Conservation (phyloP, 2,888 invertebrate species). For the Tachina grossa region DNA sequence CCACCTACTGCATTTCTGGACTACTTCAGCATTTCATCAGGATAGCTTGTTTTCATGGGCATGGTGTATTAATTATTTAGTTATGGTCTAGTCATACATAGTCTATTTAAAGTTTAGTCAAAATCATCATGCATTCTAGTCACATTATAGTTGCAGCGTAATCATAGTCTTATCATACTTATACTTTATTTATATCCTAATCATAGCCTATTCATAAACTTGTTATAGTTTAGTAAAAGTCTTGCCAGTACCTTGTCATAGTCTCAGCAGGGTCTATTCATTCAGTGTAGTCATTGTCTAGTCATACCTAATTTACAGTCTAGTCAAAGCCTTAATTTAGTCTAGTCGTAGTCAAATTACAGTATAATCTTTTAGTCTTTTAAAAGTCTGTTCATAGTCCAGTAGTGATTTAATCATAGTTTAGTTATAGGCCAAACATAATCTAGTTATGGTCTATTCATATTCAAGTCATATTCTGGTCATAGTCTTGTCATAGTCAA, state of each 20-base stretch:
- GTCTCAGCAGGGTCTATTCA: too few species aligned
- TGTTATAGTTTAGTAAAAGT: constrained; percentile 9
- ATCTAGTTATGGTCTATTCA: too few species aligned
- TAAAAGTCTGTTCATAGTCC: too few species aligned
- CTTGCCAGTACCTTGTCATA: not conserved
- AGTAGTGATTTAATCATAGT: not conserved
- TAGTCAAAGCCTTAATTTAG: not conserved
- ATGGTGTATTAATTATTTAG: not conserved
- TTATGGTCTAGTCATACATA: constrained; percentile 17
- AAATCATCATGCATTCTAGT: too few species aligned
- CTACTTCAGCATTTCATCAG: too few species aligned
- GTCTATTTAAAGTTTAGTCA: not conserved
- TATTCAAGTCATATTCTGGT: not conserved
- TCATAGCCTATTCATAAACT: not conserved
- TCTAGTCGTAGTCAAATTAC: not conserved
- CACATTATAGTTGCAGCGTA: too few species aligned
- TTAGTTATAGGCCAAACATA: not conserved
- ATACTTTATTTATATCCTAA: too few species aligned
- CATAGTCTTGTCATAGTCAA: not conserved
- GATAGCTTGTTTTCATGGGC: too few species aligned
- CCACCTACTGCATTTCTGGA: too few species aligned
- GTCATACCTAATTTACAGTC: too few species aligned
- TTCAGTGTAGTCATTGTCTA: too few species aligned
- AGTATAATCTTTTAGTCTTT: not conserved
- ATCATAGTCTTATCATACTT: too few species aligned